Evolutionary conservation across 2,797 vertebrate species (phyloP).

Genomic region (Hydrolagus colliei): DNA sequence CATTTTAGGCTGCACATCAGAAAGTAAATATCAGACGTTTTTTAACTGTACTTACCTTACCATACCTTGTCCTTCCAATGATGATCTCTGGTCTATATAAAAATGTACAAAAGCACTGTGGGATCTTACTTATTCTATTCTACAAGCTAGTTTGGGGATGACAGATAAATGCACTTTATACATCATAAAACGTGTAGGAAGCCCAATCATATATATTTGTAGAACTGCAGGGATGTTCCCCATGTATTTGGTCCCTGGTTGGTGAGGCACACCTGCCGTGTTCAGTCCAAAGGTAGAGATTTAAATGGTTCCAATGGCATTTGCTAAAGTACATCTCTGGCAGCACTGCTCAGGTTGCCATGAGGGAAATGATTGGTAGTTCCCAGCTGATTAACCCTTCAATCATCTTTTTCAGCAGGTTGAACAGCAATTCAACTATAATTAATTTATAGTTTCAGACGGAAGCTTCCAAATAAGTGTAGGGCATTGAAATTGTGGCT

Average conservation of each 20-base stretch:
- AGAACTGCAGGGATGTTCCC: background rate
- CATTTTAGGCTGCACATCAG: background rate
- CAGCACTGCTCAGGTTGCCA: background rate
- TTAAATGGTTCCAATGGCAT: slow-evolving; percentile 6
- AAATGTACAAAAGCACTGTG: background rate
- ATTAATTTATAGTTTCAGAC: background rate
- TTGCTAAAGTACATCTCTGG: background rate
- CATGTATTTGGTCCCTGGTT: background rate
- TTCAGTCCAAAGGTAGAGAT: background rate
- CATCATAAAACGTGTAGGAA: slow-evolving; percentile 1
- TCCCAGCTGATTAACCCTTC: background rate
- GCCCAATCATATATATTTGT: background rate
- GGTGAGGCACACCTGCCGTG: background rate
- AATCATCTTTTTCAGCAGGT: background rate
- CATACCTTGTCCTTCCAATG: background rate
- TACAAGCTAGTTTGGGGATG: background rate
- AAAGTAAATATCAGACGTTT: background rate
- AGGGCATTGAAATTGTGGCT: too few species aligned
- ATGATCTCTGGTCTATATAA: background rate
- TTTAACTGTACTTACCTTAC: background rate
- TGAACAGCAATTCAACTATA: background rate
- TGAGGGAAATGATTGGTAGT: background rate
- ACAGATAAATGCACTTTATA: background rate
- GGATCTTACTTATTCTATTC: background rate
- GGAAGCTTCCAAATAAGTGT: background rate